These are phyloP conservation scores for Parochlus steinenii DNA, from an alignment of 2,888 invertebrate genomes.

Conservation along the genomic window DNA sequence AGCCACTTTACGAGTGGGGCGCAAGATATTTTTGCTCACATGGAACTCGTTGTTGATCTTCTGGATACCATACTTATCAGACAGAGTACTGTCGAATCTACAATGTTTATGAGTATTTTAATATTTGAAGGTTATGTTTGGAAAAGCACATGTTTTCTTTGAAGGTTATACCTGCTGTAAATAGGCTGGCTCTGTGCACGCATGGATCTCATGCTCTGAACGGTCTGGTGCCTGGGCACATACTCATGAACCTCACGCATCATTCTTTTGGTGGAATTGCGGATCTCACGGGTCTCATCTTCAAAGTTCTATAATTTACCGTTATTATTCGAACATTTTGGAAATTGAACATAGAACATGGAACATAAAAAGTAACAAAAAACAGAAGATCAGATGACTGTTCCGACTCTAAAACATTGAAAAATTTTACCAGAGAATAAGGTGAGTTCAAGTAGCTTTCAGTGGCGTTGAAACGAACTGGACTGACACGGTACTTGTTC, in stretches of 20 bases:
- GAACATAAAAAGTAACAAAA: neutral
- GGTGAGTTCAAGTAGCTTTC: slow-evolving; percentile 61
- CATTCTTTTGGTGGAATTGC: slow-evolving; percentile 58
- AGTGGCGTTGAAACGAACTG: slow-evolving; percentile 42
- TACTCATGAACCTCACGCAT: slow-evolving; percentile 59
- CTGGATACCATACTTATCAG: slow-evolving; percentile 34
- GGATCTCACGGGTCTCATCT: slow-evolving; percentile 66
- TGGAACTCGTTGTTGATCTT: slow-evolving; percentile 41
- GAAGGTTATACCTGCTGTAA: slow-evolving; percentile 22
- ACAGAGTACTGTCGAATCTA: slow-evolving; percentile 11
- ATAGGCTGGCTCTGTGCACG: slow-evolving; percentile 41
- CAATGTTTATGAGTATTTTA: neutral
- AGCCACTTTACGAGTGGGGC: slow-evolving; percentile 44
- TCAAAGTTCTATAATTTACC: slow-evolving; percentile 50
- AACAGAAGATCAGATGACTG: neutral
- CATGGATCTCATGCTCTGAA: slow-evolving; percentile 30
- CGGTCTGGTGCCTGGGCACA: slow-evolving; percentile 48
- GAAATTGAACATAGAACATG: neutral
- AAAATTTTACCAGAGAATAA: slow-evolving; percentile 5
- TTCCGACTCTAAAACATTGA: neutral
- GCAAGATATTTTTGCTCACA: slow-evolving; percentile 44
- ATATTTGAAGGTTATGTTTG: slow-evolving; percentile 16
- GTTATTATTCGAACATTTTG: neutral
- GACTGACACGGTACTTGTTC: slow-evolving; percentile 42
- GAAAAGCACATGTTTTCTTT: slow-evolving; percentile 14